Conservation (phyloP, 2,113 vertebrate species). For the Gopherus flavomarginatus region DNA sequence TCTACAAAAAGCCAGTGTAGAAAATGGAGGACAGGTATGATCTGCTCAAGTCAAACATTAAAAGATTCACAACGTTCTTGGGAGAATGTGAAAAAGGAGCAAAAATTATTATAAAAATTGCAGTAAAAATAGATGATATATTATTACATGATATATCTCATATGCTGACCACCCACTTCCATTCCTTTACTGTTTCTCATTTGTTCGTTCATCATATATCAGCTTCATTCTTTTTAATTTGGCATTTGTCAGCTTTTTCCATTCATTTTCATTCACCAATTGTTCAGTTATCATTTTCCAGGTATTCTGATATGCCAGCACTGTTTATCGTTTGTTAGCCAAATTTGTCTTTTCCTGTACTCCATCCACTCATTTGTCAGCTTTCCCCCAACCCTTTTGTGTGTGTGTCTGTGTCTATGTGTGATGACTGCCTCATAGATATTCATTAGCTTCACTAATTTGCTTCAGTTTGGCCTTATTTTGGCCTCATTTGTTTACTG, state of each 20-base stretch:
- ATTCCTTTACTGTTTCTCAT: neutral
- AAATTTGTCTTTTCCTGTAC: neutral
- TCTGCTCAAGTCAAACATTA: neutral
- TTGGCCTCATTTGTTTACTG: neutral
- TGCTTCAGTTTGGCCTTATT: neutral
- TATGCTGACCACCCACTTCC: neutral
- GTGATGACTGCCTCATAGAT: neutral
- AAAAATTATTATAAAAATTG: neutral
- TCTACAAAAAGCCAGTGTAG: neutral
- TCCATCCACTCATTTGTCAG: neutral
- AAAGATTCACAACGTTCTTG: neutral
- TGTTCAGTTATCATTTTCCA: neutral
- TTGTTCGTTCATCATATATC: neutral
- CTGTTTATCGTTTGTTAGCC: neutral
- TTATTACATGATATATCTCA: neutral
- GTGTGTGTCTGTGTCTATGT: no score
- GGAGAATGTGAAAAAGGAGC: neutral
- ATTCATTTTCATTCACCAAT: neutral
- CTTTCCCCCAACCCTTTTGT: neutral
- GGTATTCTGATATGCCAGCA: neutral
- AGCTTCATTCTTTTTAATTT: neutral
- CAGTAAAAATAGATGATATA: neutral
- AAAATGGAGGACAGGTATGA: neutral
- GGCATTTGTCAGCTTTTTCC: neutral
- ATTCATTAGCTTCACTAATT: neutral